These are phyloP conservation scores for Heterodera filipjevi DNA, from an alignment of 2,888 invertebrate genomes.

Conservation along the genomic window DNA sequence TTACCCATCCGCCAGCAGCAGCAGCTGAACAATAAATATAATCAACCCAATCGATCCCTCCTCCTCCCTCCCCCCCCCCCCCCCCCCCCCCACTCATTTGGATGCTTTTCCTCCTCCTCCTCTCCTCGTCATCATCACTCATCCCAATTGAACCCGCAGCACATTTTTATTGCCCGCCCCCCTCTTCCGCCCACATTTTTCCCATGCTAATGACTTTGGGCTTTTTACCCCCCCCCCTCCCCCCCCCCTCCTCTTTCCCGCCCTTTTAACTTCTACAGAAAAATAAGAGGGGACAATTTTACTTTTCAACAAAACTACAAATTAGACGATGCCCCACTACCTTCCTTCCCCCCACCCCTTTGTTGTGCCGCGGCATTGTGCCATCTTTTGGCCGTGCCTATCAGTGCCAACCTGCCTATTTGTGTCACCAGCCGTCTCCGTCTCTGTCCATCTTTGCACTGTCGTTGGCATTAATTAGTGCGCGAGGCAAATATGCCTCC, in stretches of 20 bases:
- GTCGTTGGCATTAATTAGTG: neutral
- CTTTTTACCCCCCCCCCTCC: neutral
- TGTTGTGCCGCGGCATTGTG: neutral
- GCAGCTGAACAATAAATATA: neutral
- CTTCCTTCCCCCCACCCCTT: neutral
- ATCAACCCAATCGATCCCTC: neutral
- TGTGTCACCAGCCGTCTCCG: neutral
- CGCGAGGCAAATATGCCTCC: neutral
- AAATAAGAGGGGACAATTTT: no score
- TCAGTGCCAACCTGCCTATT: neutral
- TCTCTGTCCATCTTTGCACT: neutral
- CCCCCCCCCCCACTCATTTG: neutral
- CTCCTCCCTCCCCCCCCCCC: neutral
- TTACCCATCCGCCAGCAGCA: neutral
- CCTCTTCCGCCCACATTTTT: neutral
- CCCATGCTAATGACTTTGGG: no score
- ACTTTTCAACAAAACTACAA: no score
- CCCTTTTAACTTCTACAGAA: no score
- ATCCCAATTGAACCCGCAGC: neutral
- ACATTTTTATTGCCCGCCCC: neutral
- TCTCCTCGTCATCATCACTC: neutral
- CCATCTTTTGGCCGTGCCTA: neutral
- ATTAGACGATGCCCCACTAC: neutral
- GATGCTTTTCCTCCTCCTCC: neutral
- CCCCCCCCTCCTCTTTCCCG: neutral